A percentile compares a stretch with the other conserved stretches of the same genome.
Evolutionary conservation across 2,797 vertebrate genomes (phyloP).

Genomic region (Erithacus rubecula): DNA sequence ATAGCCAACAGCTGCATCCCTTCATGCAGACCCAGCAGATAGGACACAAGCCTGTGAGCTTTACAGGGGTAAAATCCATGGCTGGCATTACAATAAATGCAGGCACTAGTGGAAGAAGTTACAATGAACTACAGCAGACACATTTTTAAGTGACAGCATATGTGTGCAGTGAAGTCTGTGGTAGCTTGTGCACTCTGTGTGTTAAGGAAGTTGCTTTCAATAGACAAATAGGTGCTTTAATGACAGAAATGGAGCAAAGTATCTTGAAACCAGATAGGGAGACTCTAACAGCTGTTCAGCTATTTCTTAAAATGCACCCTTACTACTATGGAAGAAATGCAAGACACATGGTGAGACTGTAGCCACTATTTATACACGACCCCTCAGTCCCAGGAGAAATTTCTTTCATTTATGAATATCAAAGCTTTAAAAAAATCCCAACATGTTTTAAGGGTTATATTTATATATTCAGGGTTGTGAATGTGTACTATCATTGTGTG

Average conservation of each 20-base stretch:
- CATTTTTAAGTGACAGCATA: constrained; percentile 31
- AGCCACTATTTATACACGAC: constrained; percentile 63
- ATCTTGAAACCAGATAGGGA: constrained; percentile 56
- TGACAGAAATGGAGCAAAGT: constrained; percentile 48
- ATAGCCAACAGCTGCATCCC: neutral
- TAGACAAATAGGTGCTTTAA: constrained; percentile 44
- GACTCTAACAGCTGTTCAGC: constrained; percentile 55
- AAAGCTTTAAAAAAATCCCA: neutral
- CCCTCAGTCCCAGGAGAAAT: neutral
- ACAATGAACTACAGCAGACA: neutral
- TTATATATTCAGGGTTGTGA: neutral
- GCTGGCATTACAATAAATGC: neutral
- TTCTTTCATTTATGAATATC: constrained; percentile 30
- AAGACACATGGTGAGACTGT: constrained; percentile 54
- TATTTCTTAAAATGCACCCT: constrained; percentile 56
- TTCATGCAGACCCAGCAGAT: neutral
- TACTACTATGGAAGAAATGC: constrained; percentile 55
- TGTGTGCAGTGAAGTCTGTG: neutral
- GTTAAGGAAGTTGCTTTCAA: constrained; percentile 22
- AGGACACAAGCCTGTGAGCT: neutral
- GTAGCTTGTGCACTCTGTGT: neutral
- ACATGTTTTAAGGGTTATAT: neutral
- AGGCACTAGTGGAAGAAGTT: neutral
- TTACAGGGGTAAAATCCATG: neutral
- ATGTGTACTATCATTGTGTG: neutral